phyloP scores from a whole-genome alignment of 1,140 invertebrate genomes.

The Polyergus mexicanus region DNA sequence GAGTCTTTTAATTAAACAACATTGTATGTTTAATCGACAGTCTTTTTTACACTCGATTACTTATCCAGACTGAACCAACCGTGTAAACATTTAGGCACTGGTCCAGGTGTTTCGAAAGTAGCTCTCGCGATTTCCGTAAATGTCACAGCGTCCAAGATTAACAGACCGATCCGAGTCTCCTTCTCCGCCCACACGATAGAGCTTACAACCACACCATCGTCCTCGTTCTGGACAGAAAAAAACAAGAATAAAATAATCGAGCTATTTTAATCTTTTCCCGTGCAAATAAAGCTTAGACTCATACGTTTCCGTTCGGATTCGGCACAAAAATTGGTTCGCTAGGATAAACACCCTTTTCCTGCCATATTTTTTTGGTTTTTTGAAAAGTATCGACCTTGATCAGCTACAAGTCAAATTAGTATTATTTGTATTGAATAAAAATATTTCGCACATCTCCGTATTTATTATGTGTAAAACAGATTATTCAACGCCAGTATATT shows the following conservation, averaged over 20 bases:
- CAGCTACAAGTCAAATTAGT: constrained; percentile 85
- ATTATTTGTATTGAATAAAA: background rate
- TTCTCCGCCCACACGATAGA: constrained; percentile 90
- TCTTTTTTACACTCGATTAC: constrained; percentile 51
- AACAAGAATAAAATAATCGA: background rate
- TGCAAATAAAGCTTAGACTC: background rate
- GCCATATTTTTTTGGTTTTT: constrained; percentile 91
- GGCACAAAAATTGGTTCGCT: constrained; percentile 96
- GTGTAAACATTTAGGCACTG: constrained; percentile 93
- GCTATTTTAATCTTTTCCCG: background rate
- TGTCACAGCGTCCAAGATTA: constrained; percentile 90
- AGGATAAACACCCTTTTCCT: constrained; percentile 91
- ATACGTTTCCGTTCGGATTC: constrained; percentile 89
- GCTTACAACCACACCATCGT: constrained; percentile 92
- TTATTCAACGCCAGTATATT: background rate
- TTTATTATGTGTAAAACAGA: background rate
- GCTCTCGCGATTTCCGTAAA: constrained; percentile 90
- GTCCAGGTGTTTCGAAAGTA: constrained; percentile 90
- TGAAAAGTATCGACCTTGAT: constrained; percentile 92
- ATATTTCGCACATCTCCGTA: background rate
- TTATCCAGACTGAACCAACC: constrained; percentile 89
- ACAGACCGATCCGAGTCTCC: constrained; percentile 88
- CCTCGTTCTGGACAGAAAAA: constrained; percentile 88
- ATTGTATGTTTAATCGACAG: background rate
- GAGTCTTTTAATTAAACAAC: background rate